Evolutionary conservation across 1,140 invertebrate genomes (phyloP), one percentile per base, ranked within the genome.

Genomic region (Aphis gossypii): DNA sequence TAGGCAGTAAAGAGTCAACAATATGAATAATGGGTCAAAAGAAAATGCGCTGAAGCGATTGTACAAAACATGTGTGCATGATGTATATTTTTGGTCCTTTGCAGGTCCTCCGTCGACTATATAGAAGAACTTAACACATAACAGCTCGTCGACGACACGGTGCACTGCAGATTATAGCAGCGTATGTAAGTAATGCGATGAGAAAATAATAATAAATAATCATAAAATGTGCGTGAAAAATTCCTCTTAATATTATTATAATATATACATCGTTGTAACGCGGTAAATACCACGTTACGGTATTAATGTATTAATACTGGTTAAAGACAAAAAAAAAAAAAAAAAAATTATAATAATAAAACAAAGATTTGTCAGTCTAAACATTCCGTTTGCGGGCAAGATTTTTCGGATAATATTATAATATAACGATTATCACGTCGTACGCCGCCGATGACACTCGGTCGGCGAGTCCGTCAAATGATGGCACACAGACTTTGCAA

Each of bases 331-430:
- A 89, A 89, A 89, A 54, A 54, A 46, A 87, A 90, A 44, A 56
- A 46, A 11, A 46, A 46, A 90, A 30, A 76, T 76, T 76, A 90
- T 41, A 90, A 90, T 41, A 46, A 68, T 44, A 91, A 54, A 91
- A 91, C 90, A 92, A 51, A 46, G 35, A 92, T 68, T 92, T 92
- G 90, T 92, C 90, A 92, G 90, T 92, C 90, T 92, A 92, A 89
- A 92, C 21, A 90, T 92, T 92, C 68, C 56, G 41, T 68, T 91
- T 44, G 60, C 90, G 60, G 90, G 90, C 90, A 92, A 92, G 90
- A 92, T 76, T 76, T 46, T 76, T 46, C 11, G 48, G 38, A 44
- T 46, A 51, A 56, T 30, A 21, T 30, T 35, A 89, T 23, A 11
- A 46, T 30, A 21, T 11, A 35, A 89, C 23, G n/a, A 38, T 83